Evolutionary conservation across 1,140 invertebrate species (phyloP).

Genomic region (Pantala flavescens): DNA sequence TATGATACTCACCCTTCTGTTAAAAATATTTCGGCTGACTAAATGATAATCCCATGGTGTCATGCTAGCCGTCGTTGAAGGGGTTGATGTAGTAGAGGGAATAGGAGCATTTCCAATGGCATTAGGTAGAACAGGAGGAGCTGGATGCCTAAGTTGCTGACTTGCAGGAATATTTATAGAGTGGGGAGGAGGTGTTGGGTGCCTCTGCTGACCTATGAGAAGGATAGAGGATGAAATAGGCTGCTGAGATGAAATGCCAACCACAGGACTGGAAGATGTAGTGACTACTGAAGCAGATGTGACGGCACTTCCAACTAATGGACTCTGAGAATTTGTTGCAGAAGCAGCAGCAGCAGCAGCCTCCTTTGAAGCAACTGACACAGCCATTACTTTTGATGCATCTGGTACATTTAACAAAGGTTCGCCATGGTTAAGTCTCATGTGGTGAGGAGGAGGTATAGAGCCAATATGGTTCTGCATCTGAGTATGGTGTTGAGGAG

Average conservation of each 20-base stretch:
- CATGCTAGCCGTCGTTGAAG: not conserved
- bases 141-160: not conserved
- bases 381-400: conserved; percentile 11
- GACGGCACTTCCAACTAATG: not conserved
- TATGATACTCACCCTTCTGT: not conserved
- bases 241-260: not conserved
- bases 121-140: not conserved
- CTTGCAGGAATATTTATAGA: not conserved
- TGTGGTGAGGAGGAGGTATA: not conserved
- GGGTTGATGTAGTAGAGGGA: not conserved
- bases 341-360: not conserved
- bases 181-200: not conserved
- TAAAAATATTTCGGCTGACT: not conserved
- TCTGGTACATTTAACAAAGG: conserved; percentile 9
- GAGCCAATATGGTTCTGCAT: not conserved
- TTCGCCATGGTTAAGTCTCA: not conserved
- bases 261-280: not conserved
- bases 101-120: not conserved
- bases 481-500: not conserved
- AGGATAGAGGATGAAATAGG: not conserved
- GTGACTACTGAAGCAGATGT: not conserved
- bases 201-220: not conserved
- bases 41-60: conserved; percentile 11
- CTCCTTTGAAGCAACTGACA: not conserved
- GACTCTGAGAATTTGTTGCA: not conserved